Conservation (phyloP, 35 echinoderm and acorn worm genomes). For the Holothuria glaberrima region DNA sequence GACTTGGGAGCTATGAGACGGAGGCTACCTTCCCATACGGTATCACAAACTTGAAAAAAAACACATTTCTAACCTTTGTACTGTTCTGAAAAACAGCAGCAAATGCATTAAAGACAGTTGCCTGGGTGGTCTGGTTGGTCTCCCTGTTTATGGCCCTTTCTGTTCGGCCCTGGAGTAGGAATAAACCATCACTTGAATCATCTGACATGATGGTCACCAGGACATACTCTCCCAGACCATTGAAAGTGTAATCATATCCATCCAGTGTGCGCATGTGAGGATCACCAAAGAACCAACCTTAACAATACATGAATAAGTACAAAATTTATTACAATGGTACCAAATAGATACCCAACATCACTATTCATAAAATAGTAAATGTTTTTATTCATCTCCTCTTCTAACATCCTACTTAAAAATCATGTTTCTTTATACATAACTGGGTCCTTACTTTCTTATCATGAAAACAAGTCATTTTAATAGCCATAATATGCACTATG, state of each 20-base stretch:
- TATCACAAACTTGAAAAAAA: too few relatives aligned
- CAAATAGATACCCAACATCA: too few relatives aligned
- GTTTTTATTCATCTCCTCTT: too few relatives aligned
- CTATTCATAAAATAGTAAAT: too few relatives aligned
- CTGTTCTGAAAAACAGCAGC: constrained; percentile 50
- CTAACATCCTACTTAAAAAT: too few relatives aligned
- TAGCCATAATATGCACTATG: too few relatives aligned
- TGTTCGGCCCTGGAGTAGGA: constrained; percentile 68
- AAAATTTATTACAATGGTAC: too few relatives aligned
- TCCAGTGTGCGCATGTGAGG: constrained; percentile 80
- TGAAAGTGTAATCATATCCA: constrained; percentile 70
- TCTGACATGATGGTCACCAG: constrained; percentile 40
- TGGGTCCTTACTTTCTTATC: too few relatives aligned
- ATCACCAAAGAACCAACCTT: constrained; percentile 82
- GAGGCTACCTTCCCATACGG: too few relatives aligned
- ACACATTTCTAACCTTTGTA: neutral
- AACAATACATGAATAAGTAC: neutral
- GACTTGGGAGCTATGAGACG: too few relatives aligned
- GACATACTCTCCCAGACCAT: constrained; percentile 74
- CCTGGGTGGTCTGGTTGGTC: constrained; percentile 15
- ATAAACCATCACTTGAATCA: neutral
- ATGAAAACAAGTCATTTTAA: too few relatives aligned
- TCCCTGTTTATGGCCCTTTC: constrained; percentile 40
- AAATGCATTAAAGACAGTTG: constrained; percentile 74
- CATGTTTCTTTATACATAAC: too few relatives aligned